Evolutionary conservation across 2,797 vertebrate genomes (phyloP).

Genomic region (Euphonia xanthogaster): DNA sequence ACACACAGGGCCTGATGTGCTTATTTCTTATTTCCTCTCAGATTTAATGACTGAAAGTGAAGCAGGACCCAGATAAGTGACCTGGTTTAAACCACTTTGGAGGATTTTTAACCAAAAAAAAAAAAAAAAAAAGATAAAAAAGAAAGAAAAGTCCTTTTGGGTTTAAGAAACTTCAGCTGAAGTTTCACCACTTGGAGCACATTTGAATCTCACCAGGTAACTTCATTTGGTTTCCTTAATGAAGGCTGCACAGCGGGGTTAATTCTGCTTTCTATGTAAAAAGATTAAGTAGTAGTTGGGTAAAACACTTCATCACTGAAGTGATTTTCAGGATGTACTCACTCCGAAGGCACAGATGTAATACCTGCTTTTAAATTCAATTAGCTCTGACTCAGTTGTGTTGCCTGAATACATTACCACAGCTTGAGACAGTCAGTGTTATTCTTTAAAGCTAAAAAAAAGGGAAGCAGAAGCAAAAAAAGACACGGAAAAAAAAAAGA

Average conservation of each 20-base stretch:
- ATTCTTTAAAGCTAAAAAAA: slow-evolving; percentile 10
- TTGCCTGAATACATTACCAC: slow-evolving; percentile 73
- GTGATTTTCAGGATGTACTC: slow-evolving; percentile 30
- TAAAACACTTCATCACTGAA: slow-evolving; percentile 32
- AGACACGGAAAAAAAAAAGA: neutral
- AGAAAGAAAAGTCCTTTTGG: neutral
- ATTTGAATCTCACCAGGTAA: slow-evolving; percentile 59
- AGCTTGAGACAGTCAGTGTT: slow-evolving; percentile 61
- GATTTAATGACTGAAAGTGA: neutral
- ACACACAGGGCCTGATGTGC: neutral
- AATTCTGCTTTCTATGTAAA: slow-evolving; percentile 15
- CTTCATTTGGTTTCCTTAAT: slow-evolving; percentile 59
- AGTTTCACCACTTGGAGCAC: slow-evolving; percentile 39
- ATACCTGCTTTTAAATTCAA: slow-evolving; percentile 81
- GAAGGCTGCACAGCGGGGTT: neutral
- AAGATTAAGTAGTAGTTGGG: slow-evolving; percentile 45
- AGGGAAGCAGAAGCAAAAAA: fast-evolving
- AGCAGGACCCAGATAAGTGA: slow-evolving; percentile 39
- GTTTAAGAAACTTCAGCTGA: slow-evolving; percentile 36
- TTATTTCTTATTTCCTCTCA: neutral
- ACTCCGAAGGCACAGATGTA: slow-evolving; percentile 68
- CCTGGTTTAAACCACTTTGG: slow-evolving; percentile 42
- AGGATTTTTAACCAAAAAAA: neutral
- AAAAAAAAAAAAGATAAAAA: neutral
- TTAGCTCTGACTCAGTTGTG: slow-evolving; percentile 73